phyloP scores from a whole-genome alignment of 2,888 invertebrate genomes.

The Apamea crenata region DNA sequence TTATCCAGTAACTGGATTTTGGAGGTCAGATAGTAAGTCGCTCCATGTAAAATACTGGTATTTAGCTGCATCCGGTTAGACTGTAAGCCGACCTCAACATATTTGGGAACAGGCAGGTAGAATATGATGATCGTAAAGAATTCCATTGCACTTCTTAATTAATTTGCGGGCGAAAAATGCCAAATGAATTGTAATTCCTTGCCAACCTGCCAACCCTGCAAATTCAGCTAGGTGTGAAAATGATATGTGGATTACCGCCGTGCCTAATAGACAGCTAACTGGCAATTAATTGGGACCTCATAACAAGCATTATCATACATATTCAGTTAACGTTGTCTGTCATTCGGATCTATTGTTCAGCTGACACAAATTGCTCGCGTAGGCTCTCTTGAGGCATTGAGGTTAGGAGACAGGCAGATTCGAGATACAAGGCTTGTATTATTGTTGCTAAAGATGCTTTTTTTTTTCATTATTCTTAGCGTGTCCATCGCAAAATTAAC shows the following conservation, averaged over 20 bases:
- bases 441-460: not conserved
- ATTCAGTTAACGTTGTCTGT: constrained; percentile 84
- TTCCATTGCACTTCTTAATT: not conserved
- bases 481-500: not conserved
- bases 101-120: not conserved
- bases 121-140: not conserved
- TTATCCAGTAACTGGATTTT: too few species aligned
- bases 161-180: not conserved
- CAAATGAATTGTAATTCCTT: not conserved
- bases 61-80: not conserved
- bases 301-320: constrained; percentile 85
- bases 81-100: not conserved
- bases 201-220: constrained; percentile 76
- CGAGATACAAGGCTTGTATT: not conserved
- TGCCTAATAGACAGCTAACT: constrained; percentile 75
- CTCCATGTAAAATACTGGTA: not conserved
- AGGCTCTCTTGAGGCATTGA: constrained; percentile 76
- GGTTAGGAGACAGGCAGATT: constrained; percentile 67
- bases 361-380: constrained; percentile 85
- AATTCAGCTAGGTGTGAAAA: constrained; percentile 83
- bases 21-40: not conserved
- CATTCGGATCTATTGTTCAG: constrained; percentile 84
- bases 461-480: not conserved
- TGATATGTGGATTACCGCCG: constrained; percentile 78
- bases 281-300: constrained; percentile 83